Evolutionary conservation across 2,888 invertebrate genomes (phyloP), one percentile per base, ranked within the genome.

Genomic region (Linnaemya vulpina): DNA sequence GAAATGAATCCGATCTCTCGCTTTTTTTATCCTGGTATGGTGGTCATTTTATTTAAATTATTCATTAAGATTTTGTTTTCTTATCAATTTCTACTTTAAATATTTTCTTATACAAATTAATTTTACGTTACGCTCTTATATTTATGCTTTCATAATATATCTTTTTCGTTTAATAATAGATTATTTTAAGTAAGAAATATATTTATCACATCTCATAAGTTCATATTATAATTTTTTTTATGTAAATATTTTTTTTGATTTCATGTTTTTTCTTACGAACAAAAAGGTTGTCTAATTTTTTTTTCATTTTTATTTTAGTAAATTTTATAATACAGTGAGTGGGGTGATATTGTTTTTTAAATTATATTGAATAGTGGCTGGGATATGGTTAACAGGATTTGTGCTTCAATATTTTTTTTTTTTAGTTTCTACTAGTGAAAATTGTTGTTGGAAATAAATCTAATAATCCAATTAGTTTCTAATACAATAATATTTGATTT

Each of bases 11-110:
- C 3, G 13, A 2, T n/a, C 15, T 25, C 63, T 58, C 0, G 11
- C 13, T 53, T 63, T 53, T n/a, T n/a, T n/a, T n/a, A n/a, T 80
- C 77, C 88, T 89, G 89, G 89, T 88, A 89, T 89, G 89, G 89
- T 89, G 89, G 89, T 89, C 88, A 84, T 87, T 89, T 87, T 75
- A 86, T 40, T 40, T 40, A 13, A 13, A 13, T 40, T 40, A 60
- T 84, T 65, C 62, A 71, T 65, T 73, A 83, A 55, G 30, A 55
- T 73, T 74, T 76, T 71, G 83, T 76, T 73, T 74, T 82, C n/a
- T 10, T 43, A 43, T 62, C 43, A 10, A 35, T 77, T 58, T 22
- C 51, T 25, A 58, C 40, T 49, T 55, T 70, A 35, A 7, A 53
- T 30, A 38, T 63, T 68, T 7, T 53, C 13, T 53, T 83, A 60